Percentiles rank a stretch among this genome's conserved stretches.
phyloP scores from a whole-genome alignment of 2,888 invertebrate species.

The Euproctis similis region DNA sequence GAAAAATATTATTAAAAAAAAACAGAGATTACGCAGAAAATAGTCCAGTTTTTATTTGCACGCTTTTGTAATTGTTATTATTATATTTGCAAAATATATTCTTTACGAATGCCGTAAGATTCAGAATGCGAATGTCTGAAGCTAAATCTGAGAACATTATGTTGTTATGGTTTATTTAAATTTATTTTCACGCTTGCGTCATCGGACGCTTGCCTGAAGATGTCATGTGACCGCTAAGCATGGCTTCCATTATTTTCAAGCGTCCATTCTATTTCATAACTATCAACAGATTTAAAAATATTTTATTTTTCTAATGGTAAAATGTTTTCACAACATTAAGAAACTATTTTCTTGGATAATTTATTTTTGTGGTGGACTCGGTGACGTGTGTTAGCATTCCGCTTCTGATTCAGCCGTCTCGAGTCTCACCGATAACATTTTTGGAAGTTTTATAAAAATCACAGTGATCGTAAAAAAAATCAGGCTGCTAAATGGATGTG shows the following conservation, averaged over 20 bases:
- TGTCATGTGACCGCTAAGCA: slow-evolving; percentile 55
- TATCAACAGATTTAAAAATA: slow-evolving; percentile 22
- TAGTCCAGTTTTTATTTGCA: slow-evolving; percentile 17
- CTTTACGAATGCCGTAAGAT: slow-evolving; percentile 37
- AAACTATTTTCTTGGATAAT: slow-evolving; percentile 15
- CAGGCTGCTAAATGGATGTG: too few species aligned
- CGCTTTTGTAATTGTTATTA: slow-evolving; percentile 33
- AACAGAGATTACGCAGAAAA: slow-evolving; percentile 13
- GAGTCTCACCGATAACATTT: too few species aligned
- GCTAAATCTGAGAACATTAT: slow-evolving; percentile 38
- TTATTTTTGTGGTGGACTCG: too few species aligned
- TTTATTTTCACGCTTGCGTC: slow-evolving; percentile 53
- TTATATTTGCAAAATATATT: too few species aligned
- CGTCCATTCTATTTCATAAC: slow-evolving; percentile 41
- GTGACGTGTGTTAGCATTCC: too few species aligned
- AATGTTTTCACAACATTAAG: slow-evolving; percentile 24
- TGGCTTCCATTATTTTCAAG: slow-evolving; percentile 42
- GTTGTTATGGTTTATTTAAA: slow-evolving; percentile 60
- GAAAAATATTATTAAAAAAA: too few species aligned
- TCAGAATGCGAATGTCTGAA: slow-evolving; percentile 38
- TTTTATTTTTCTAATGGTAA: slow-evolving; percentile 20
- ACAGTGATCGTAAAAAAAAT: too few species aligned
- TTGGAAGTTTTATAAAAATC: too few species aligned
- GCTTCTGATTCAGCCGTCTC: too few species aligned
- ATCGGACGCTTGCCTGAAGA: slow-evolving; percentile 39